These are phyloP conservation scores for Pseudorasbora parva DNA, from an alignment of 2,113 vertebrate species.

Conservation along the genomic window DNA sequence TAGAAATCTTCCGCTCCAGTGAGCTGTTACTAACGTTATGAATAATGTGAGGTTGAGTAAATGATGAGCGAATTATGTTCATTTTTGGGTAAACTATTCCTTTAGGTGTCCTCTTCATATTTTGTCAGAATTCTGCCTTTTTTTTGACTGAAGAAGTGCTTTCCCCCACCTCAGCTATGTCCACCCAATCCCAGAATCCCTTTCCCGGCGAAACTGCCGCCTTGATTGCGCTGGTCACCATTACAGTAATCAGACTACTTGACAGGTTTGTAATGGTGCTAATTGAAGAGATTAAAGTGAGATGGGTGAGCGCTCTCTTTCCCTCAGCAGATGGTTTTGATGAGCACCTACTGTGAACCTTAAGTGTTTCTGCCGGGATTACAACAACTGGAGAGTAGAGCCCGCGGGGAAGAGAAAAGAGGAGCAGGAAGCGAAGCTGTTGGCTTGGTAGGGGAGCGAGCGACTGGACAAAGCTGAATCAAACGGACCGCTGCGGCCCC, in stretches of 20 bases:
- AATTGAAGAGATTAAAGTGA: slow-evolving; percentile 99
- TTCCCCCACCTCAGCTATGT: background rate
- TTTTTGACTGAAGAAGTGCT: background rate
- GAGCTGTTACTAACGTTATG: background rate
- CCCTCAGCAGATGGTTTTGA: slow-evolving; percentile 99
- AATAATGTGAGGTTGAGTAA: no score
- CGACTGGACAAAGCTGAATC: slow-evolving; percentile 74
- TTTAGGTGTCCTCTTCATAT: background rate
- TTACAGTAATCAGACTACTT: slow-evolving; percentile 94
- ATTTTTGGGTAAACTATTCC: background rate
- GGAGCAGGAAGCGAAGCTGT: slow-evolving; percentile 71
- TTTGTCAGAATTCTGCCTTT: background rate
- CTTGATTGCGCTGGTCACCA: slow-evolving; percentile 79
- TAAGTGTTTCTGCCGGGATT: slow-evolving; percentile 99
- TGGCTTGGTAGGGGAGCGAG: slow-evolving; percentile 73
- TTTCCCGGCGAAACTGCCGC: slow-evolving; percentile 61
- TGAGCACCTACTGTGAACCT: slow-evolving; percentile 99
- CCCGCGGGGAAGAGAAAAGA: slow-evolving; percentile 72
- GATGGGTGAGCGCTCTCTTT: slow-evolving; percentile 61
- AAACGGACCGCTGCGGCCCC: slow-evolving; percentile 73
- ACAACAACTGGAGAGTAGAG: slow-evolving; percentile 93
- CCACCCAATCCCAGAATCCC: slow-evolving; percentile 18
- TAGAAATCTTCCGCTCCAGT: background rate
- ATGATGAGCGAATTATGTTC: background rate
- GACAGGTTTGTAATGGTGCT: slow-evolving; percentile 97